These are phyloP conservation scores for Theonella swinhoei DNA, from an alignment of 37 sponge, comb jelly and placozoan species.

Conservation along the genomic window DNA sequence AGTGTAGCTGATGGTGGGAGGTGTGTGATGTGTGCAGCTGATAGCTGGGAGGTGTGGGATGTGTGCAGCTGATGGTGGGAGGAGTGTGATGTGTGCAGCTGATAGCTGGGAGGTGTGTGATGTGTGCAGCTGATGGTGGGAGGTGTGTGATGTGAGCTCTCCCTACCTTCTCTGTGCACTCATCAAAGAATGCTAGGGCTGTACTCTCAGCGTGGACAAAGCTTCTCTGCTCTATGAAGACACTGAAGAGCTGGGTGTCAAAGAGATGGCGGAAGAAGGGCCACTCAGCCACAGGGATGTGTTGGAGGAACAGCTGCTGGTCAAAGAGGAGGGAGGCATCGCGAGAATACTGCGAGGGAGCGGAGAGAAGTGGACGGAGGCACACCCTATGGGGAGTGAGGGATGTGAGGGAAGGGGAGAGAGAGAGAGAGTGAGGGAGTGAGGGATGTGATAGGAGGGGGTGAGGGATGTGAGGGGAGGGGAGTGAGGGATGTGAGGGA, in stretches of 20 bases:
- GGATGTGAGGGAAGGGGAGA: background rate
- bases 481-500: background rate
- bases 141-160: background rate
- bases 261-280: conserved; percentile 65
- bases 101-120: no score
- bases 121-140: no score
- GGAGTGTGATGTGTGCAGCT: no score
- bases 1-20: no score
- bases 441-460: background rate
- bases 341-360: conserved; percentile 29
- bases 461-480: no score
- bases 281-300: conserved; percentile 42
- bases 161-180: conserved; percentile 55
- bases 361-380: conserved; percentile 47
- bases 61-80: background rate
- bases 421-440: background rate
- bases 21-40: no score
- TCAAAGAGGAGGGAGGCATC: conserved; percentile 54
- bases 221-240: conserved; percentile 80
- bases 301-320: conserved; percentile 64
- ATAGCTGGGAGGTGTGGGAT: no score
- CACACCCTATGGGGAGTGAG: conserved; percentile 12
- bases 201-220: conserved; percentile 56
- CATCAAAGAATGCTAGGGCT: conserved; percentile 82
- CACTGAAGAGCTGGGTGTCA: conserved; percentile 84